A percentile compares a stretch with the other conserved stretches of the same genome.
phyloP scores from a whole-genome alignment of 1,140 invertebrate species.

The Ceratosolen solmsi region DNA sequence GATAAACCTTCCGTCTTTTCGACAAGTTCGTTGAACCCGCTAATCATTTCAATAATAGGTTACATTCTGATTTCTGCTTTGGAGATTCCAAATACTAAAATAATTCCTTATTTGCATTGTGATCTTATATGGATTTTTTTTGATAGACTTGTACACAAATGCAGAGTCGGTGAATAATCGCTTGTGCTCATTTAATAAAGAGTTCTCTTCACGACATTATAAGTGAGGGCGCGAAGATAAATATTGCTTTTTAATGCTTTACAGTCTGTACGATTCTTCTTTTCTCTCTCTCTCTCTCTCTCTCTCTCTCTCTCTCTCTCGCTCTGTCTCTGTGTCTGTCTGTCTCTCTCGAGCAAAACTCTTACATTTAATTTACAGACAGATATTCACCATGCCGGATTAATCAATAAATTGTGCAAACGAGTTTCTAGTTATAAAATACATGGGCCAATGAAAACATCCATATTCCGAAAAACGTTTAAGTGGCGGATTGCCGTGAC shows the following conservation, averaged over 20 bases:
- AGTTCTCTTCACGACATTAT: background rate
- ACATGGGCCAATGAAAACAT: background rate
- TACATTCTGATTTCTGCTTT: background rate
- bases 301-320: too few relatives aligned
- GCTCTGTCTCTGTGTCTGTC: too few relatives aligned
- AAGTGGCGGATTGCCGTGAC: background rate
- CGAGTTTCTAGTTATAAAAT: background rate
- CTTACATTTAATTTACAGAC: background rate
- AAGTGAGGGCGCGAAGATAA: background rate
- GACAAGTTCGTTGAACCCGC: constrained; percentile 33
- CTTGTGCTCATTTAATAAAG: background rate
- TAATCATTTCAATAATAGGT: constrained; percentile 21
- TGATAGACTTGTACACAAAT: background rate
- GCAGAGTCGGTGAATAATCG: background rate
- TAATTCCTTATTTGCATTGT: background rate
- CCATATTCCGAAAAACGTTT: background rate
- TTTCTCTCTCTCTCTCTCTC: too few relatives aligned
- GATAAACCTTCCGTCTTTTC: constrained; percentile 29
- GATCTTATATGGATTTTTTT: background rate
- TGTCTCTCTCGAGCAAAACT: too few relatives aligned
- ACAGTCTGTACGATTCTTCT: too few relatives aligned
- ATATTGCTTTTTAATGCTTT: background rate
- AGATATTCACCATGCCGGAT: background rate
- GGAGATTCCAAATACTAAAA: background rate
- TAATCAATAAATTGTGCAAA: background rate